phyloP scores from a whole-genome alignment of 2,113 vertebrate species.

The Osmerus eperlanus region DNA sequence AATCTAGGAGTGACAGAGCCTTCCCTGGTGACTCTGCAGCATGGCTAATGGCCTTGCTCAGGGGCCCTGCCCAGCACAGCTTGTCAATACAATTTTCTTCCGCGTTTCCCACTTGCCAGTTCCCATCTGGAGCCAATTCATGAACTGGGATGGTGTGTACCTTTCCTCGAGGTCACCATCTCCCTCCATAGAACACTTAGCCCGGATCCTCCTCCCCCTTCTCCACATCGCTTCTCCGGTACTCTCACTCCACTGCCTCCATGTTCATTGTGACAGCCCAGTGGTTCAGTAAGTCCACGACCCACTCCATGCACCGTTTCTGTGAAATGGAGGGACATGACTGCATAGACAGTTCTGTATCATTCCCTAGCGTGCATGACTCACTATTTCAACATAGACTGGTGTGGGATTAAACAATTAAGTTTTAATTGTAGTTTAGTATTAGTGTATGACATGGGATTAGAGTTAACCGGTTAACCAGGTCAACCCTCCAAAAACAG shows the following conservation, averaged over 20 bases:
- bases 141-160: conserved; percentile 73
- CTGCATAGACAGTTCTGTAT: background rate
- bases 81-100: conserved; percentile 83
- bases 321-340: background rate
- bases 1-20: conserved; percentile 72
- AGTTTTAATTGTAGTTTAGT: no score
- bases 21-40: conserved; percentile 61
- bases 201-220: background rate
- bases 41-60: conserved; percentile 77
- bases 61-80: conserved; percentile 67
- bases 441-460: no score
- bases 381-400: no score
- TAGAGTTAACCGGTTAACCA: no score
- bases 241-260: conserved; percentile 48
- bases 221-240: conserved; percentile 25
- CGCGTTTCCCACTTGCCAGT: conserved; percentile 78
- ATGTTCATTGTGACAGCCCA: conserved; percentile 44
- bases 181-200: conserved; percentile 1
- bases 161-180: conserved; percentile 65
- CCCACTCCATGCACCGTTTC: no score
- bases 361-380: no score
- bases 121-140: conserved; percentile 80
- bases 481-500: no score
- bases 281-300: conserved; percentile 4
- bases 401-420: no score